phyloP scores from a whole-genome alignment of 35 echinoderm and acorn worm genomes.

The Diadema setosum region DNA sequence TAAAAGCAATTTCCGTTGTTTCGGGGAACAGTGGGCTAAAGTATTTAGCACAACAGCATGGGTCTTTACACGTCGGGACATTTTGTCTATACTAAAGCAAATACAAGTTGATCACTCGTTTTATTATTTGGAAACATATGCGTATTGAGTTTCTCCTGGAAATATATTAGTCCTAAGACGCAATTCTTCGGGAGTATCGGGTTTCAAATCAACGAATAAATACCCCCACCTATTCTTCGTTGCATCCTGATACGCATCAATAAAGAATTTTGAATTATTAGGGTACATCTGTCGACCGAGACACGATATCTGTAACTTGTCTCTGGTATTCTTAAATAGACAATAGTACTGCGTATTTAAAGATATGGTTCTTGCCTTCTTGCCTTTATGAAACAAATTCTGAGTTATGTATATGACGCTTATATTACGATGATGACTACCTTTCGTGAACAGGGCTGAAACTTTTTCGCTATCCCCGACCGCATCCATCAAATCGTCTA shows the following conservation, averaged over 20 bases:
- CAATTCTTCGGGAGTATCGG: background rate
- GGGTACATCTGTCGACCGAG: constrained; percentile 57
- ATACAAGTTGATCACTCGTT: background rate
- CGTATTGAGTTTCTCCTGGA: constrained; percentile 9
- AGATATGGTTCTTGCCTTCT: constrained; percentile 58
- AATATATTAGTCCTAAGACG: constrained; percentile 35
- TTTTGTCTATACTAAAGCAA: constrained; percentile 24
- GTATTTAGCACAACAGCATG: constrained; percentile 43
- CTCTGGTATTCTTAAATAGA: constrained; percentile 43
- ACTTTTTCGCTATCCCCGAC: constrained; percentile 22
- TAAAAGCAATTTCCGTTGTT: constrained; percentile 37
- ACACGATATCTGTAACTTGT: constrained; percentile 7
- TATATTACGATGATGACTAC: constrained; percentile 69
- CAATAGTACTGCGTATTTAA: constrained; percentile 57
- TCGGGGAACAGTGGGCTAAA: constrained; percentile 34
- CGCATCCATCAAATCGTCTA: constrained; percentile 74
- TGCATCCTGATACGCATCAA: constrained; percentile 29
- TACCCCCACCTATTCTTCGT: constrained; percentile 35
- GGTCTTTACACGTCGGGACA: constrained; percentile 50
- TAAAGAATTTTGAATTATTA: background rate
- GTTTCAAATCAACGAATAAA: constrained; percentile 43
- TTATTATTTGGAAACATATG: background rate
- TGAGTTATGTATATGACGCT: constrained; percentile 65
- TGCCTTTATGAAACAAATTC: constrained; percentile 66
- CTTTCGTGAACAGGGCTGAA: constrained; percentile 48